Percentiles rank a stretch among this genome's conserved stretches.
phyloP scores from a whole-genome alignment of 2,888 invertebrate species.

The Catocala sponsa region DNA sequence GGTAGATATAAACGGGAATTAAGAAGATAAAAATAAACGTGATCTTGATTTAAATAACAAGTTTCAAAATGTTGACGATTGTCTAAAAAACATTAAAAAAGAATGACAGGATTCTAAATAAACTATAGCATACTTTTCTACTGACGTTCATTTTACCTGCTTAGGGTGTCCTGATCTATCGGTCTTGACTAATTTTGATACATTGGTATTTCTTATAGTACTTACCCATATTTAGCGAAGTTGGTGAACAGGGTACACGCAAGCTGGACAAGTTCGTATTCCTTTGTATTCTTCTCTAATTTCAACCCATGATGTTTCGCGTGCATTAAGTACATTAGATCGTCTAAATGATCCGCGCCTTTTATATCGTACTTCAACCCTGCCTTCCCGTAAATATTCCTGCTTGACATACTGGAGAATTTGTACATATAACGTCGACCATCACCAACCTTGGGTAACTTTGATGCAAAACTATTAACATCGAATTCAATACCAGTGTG shows the following conservation, averaged over 20 bases:
- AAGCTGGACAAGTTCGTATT: conserved; percentile 62
- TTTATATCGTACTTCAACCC: conserved; percentile 58
- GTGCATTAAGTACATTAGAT: conserved; percentile 69
- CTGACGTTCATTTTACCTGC: too few species aligned
- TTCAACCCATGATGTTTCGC: conserved; percentile 54
- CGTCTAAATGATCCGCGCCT: conserved; percentile 70
- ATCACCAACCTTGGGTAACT: conserved; percentile 27
- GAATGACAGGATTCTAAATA: too few species aligned
- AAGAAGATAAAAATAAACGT: too few species aligned
- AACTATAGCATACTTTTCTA: too few species aligned
- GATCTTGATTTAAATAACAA: too few species aligned
- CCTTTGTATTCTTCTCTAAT: conserved; percentile 57
- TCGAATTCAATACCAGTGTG: conserved; percentile 52
- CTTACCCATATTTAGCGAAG: conserved; percentile 75
- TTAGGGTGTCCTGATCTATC: too few species aligned
- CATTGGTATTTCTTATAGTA: conserved; percentile 5
- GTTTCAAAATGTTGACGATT: too few species aligned
- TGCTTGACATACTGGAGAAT: conserved; percentile 61
- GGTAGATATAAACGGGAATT: too few species aligned
- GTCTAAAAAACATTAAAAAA: too few species aligned
- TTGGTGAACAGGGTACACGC: conserved; percentile 67
- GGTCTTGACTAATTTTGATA: background rate
- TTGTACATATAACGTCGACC: conserved; percentile 36
- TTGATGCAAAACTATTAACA: conserved; percentile 39
- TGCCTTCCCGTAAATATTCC: conserved; percentile 58